Evolutionary conservation across 1,140 invertebrate species (phyloP).

Genomic region (Drosophila pallidifrons): DNA sequence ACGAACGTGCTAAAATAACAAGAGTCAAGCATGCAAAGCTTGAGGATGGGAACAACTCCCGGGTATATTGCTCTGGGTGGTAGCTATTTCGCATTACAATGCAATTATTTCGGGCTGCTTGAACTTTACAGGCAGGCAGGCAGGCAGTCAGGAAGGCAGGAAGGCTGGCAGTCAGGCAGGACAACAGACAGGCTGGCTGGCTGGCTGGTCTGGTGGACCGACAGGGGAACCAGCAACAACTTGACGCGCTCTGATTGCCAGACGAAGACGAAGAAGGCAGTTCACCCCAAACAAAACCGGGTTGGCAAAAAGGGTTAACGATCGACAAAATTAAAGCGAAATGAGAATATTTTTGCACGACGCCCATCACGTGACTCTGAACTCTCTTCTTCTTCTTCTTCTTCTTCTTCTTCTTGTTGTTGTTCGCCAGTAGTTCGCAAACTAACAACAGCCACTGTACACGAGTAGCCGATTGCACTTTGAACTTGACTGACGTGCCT

Average conservation of each 20-base stretch:
- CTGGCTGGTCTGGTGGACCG: neutral
- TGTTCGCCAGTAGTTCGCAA: slow-evolving; percentile 7
- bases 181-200: slow-evolving; percentile 2
- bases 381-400: neutral
- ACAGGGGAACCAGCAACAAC: slow-evolving; percentile 34
- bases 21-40: slow-evolving; percentile 68
- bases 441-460: slow-evolving; percentile 46
- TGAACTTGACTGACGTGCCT: slow-evolving; percentile 81
- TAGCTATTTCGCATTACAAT: slow-evolving; percentile 83
- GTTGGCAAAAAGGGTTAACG: slow-evolving; percentile 73
- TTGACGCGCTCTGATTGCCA: slow-evolving; percentile 77
- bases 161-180: slow-evolving; percentile 10
- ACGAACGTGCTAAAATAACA: slow-evolving; percentile 81
- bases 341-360: slow-evolving; percentile 53
- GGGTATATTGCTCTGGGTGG: slow-evolving; percentile 50
- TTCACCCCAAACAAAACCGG: slow-evolving; percentile 18
- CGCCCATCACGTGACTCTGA: slow-evolving; percentile 50
- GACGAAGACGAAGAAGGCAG: slow-evolving; percentile 26
- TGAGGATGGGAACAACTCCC: slow-evolving; percentile 4
- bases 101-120: slow-evolving; percentile 84
- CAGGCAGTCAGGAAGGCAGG: slow-evolving; percentile 7
- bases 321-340: slow-evolving; percentile 79
- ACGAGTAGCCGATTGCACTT: slow-evolving; percentile 55
- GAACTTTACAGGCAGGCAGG: slow-evolving; percentile 51
- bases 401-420: neutral